Base-by-base conservation (phyloP, 2,113 vertebrate species). In the Seriola quinqueradiata region DNA sequence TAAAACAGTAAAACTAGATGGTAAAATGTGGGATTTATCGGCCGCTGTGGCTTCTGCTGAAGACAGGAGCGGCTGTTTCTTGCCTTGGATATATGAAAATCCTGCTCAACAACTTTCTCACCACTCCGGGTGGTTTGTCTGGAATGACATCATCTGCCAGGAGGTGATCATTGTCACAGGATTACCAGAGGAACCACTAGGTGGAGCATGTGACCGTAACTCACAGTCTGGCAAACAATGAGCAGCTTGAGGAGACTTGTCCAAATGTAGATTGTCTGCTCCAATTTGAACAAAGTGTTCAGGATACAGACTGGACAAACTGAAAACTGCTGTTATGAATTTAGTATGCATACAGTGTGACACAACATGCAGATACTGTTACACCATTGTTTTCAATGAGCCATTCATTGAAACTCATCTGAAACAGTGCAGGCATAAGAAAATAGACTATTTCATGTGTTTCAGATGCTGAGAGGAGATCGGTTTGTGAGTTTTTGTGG, bases 91-190 rank as follows among this genome's bases (percentile, higher is more conserved):
- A 74, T 61, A 38, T 70, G 48, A 86, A 58, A 88, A 81, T 81
- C 78, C 74, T 69, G 76, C 66, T n/a, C 36, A 69, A 71, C 69
- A 38, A 75, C 77, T 69, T 84, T 89, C 74, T 70, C 81, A 76
- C 65, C 66, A 32, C 19, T 70, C 71, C 54, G 69, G 19, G 34
- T 63, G 70, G 58, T 67, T 87, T 69, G 68, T 84, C 88, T 86
- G 61, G 60, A 64, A 90, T 90, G 82, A 89, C 93, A 86, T 93
- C 89, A 92, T 90, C 83, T 14, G 23, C 69, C 55, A 61, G 66
- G 46, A 64, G 5, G 14, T 7, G 57, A 69, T 25, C 0, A 3
- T 60, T 60, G 66, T 75, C 21, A 48, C 19, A 65, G 72, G 58
- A 61, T 83, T 77, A 58, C 61, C 1, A 25, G 11, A 52, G 54